A percentile compares a stretch with the other conserved stretches of the same genome.
These are phyloP conservation scores for Gallinago paraguaiae DNA, from an alignment of 2,113 vertebrate species.

Conservation along the genomic window DNA sequence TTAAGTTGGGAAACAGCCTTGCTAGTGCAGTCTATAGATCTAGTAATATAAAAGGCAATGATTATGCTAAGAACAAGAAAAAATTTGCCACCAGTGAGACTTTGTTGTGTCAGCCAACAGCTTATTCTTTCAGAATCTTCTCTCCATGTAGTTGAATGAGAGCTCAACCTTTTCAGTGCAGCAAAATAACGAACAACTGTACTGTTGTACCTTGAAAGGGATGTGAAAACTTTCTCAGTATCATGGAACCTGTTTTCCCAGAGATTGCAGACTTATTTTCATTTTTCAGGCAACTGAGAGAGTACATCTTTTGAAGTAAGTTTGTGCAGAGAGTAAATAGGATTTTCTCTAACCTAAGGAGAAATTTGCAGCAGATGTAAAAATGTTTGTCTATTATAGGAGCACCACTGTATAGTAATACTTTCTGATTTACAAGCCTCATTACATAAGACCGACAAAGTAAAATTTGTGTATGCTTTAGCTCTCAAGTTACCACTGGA, in stretches of 20 bases:
- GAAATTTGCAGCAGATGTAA: neutral
- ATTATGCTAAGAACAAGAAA: neutral
- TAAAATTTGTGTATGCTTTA: neutral
- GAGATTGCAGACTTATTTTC: neutral
- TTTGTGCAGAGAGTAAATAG: neutral
- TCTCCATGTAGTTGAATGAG: neutral
- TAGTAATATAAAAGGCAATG: neutral
- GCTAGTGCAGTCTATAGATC: neutral
- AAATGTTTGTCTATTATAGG: neutral
- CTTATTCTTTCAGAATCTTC: neutral
- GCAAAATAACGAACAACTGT: neutral
- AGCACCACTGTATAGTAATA: neutral
- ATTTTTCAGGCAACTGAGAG: neutral
- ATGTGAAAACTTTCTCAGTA: neutral
- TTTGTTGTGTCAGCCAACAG: neutral
- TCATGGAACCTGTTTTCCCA: neutral
- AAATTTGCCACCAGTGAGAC: neutral
- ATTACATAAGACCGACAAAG: neutral
- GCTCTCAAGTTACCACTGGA: neutral
- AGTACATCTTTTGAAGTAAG: neutral
- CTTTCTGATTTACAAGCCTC: neutral
- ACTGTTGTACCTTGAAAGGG: neutral
- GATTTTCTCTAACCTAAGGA: neutral
- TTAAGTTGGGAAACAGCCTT: neutral
- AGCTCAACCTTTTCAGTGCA: neutral